A percentile compares a stretch with the other conserved stretches of the same genome.
phyloP scores from a whole-genome alignment of 2,113 vertebrate genomes.

The Poeciliopsis occidentalis region DNA sequence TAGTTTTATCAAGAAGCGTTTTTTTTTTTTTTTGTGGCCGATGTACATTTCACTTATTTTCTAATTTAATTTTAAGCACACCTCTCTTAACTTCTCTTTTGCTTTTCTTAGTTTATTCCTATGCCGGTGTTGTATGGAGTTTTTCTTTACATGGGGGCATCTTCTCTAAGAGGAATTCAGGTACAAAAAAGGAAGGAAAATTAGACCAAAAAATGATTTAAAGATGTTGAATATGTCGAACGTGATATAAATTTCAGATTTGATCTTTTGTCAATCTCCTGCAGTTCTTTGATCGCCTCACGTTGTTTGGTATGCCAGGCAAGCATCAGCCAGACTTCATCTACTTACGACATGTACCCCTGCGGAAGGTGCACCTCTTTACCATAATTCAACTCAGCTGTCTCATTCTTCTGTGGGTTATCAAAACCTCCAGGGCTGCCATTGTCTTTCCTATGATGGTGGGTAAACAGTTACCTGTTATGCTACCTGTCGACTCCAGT shows the following conservation, averaged over 20 bases:
- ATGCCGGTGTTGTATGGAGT: conserved; percentile 99
- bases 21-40: neutral
- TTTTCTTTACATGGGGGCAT: conserved; percentile 99
- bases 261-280: conserved; percentile 48
- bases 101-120: conserved; percentile 89
- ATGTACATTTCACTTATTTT: too few relatives aligned
- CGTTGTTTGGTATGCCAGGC: conserved; percentile 95
- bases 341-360: conserved; percentile 95
- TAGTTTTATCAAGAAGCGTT: neutral
- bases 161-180: conserved; percentile 98
- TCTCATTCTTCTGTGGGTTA: conserved; percentile 93
- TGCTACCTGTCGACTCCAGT: neutral
- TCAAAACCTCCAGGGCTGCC: conserved; percentile 95
- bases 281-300: conserved; percentile 95
- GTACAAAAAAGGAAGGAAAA: conserved; percentile 69
- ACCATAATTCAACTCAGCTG: conserved; percentile 96
- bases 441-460: conserved; percentile 99
- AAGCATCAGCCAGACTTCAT: conserved; percentile 99
- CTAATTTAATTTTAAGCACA: neutral
- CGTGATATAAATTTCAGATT: neutral
- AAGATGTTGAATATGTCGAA: too few relatives aligned
- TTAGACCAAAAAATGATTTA: too few relatives aligned
- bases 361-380: conserved; percentile 98
- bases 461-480: conserved; percentile 19
- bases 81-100: neutral